Conservation (phyloP, 1,140 invertebrate genomes). For the Microplitis demolitor region DNA sequence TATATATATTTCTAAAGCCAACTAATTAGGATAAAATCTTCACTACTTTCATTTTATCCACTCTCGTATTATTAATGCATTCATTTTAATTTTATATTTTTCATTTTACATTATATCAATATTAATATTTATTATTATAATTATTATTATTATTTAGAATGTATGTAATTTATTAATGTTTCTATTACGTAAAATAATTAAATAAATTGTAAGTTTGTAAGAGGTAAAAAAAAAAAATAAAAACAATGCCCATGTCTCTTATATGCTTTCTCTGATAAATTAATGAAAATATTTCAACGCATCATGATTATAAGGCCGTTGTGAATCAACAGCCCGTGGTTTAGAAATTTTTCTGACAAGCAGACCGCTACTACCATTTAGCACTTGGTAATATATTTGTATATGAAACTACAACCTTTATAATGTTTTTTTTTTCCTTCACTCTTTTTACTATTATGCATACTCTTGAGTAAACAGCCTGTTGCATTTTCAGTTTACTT, state of each 20-base stretch:
- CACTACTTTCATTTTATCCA: background rate
- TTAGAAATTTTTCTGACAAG: constrained; percentile 41
- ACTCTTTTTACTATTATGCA: background rate
- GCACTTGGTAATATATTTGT: background rate
- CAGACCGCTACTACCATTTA: constrained; percentile 24
- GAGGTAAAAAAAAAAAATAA: background rate
- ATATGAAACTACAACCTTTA: background rate
- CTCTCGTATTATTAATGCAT: no score
- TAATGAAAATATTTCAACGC: constrained; percentile 22
- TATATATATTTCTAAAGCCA: background rate
- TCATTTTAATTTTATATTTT: background rate
- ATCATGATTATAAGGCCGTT: constrained; percentile 37
- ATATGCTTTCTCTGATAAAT: constrained; percentile 47
- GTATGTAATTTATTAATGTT: background rate
- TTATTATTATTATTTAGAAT: background rate
- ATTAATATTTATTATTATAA: background rate
- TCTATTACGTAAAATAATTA: constrained; percentile 1
- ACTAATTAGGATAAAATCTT: background rate
- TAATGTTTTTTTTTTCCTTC: background rate
- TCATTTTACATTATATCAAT: background rate
- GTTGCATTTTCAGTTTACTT: background rate
- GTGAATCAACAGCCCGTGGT: constrained; percentile 38
- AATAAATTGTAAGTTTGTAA: background rate
- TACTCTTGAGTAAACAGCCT: background rate
- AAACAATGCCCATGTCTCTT: background rate